These are phyloP conservation scores for Mirza zaza DNA, from an alignment of 2,113 vertebrate species.

Conservation along the genomic window DNA sequence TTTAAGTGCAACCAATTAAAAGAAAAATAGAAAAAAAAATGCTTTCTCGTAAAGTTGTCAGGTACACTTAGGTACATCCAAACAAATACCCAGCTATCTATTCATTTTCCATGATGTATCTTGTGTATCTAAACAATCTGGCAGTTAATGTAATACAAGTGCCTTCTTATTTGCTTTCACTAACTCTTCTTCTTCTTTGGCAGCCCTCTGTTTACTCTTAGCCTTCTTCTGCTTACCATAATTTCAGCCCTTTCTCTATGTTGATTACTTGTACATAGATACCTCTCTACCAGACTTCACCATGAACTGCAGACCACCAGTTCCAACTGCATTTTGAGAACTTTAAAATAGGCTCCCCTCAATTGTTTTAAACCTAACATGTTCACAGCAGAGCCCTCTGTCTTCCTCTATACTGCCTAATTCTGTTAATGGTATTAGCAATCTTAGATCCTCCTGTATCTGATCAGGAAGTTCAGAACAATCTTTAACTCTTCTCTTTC, in stretches of 20 bases:
- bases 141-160: neutral
- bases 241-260: neutral
- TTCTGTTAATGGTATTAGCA: neutral
- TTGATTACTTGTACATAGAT: neutral
- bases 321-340: neutral
- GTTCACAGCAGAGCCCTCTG: neutral
- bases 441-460: neutral
- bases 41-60: neutral
- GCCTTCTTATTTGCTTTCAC: neutral
- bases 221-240: neutral
- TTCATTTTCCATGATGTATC: neutral
- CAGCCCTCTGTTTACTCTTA: neutral
- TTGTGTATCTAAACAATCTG: neutral
- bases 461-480: neutral
- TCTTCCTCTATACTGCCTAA: neutral
- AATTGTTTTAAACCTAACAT: neutral
- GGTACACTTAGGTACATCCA: neutral
- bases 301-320: neutral
- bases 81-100: neutral
- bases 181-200: neutral
- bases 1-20: neutral
- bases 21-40: neutral
- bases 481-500: neutral
- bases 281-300: neutral
- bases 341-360: neutral